Base-by-base conservation (phyloP, 2,113 vertebrate genomes). In the Notarius lentiginosus region DNA sequence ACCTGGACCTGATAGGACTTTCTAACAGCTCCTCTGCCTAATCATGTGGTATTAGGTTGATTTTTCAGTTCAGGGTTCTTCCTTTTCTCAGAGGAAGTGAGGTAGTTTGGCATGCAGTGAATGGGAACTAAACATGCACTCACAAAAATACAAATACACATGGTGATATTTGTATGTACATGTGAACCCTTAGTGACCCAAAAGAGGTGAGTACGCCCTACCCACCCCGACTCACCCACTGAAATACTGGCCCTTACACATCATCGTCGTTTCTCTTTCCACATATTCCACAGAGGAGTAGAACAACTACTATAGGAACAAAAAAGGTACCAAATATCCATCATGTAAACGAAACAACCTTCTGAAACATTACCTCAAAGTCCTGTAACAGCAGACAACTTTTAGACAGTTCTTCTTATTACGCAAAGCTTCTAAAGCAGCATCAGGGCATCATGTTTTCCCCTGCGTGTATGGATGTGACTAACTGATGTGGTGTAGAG, bases 81-180 rank as follows among this genome's bases (percentile, higher is more conserved):
- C 72, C n/a, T 77, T 5, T 63, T 85, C 72, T 77, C 58, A 53
- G 72, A 85, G 84, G 84, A 85, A 85, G 72, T 84, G 66, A 84
- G 18, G 66, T 72, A 11, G 53, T 77, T 77, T 41, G 20, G 17
- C 4, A 83, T 22, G 5, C 5, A 10, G 15, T 12, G 47, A 27
- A 55, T 27, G 14, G 72, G 72, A 77, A 77, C 15, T 84, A 49
- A 63, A 83, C 34, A 30, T 68, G 20, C 49, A 30, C 41, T 15
- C 56, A 83, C 47, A 68, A 27, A 58, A 41, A 82, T 7, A 51
- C 34, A 51, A 22, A 82, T 1, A 65, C 58, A 82, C 22, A 65
- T 41, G 41, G 15, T 22, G 20, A 4, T 53, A 47, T 66, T 17
- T n/a, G 22, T n/a, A 17, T 47, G 58, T 6, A 41, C 17, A 22